Evolutionary conservation across 2,113 vertebrate species (phyloP).

Genomic region (Porphyrio hochstetteri): DNA sequence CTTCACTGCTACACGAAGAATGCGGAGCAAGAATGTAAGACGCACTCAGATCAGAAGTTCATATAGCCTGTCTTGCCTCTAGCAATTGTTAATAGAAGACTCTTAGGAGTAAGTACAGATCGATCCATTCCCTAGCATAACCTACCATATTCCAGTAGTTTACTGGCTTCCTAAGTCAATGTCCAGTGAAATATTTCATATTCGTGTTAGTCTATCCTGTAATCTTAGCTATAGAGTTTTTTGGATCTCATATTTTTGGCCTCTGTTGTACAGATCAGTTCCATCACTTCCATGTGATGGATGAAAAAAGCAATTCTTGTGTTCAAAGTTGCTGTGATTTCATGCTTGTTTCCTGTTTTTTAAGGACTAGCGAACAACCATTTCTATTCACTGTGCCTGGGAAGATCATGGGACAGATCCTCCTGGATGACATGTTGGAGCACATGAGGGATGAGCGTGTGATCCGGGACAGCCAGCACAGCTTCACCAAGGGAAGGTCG

Average conservation of each 20-base stretch:
- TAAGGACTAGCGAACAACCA: not conserved
- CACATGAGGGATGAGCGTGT: too few relatives aligned
- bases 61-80: not conserved
- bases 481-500: too few relatives aligned
- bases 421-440: too few relatives aligned
- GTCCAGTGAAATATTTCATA: not conserved
- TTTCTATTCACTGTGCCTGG: not conserved
- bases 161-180: not conserved
- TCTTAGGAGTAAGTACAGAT: not conserved
- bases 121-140: not conserved
- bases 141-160: not conserved
- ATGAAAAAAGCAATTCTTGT: not conserved
- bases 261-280: not conserved
- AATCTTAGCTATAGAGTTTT: not conserved
- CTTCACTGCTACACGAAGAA: not conserved
- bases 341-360: not conserved
- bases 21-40: not conserved
- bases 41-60: not conserved
- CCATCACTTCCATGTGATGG: not conserved
- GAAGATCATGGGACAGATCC: too few relatives aligned
- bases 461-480: too few relatives aligned
- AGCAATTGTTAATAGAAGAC: not conserved
- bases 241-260: not conserved
- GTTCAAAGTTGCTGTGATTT: not conserved
- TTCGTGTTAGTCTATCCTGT: not conserved